A percentile compares a stretch with the other conserved stretches of the same genome.
phyloP scores from a whole-genome alignment of 2,888 invertebrate species.

The Drosophila testacea region DNA sequence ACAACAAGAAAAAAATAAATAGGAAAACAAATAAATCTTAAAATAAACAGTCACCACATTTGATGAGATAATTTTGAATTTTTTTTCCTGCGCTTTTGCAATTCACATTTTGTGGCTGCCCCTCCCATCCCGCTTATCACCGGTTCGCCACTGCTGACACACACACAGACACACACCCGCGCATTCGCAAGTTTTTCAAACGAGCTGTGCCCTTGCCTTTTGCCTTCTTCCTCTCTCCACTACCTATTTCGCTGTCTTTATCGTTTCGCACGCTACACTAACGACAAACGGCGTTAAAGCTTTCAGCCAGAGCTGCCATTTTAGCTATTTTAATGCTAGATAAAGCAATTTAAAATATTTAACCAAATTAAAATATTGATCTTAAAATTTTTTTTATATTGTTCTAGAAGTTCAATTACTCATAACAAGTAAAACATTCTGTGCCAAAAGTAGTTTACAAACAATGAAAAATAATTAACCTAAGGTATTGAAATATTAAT shows the following conservation, averaged over 20 bases:
- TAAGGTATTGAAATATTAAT: too few relatives aligned
- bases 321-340: too few relatives aligned
- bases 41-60: constrained; percentile 59
- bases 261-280: constrained; percentile 64
- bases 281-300: constrained; percentile 59
- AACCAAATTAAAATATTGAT: too few relatives aligned
- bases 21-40: constrained; percentile 28
- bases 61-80: constrained; percentile 75
- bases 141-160: constrained; percentile 8
- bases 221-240: constrained; percentile 17
- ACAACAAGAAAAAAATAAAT: constrained; percentile 1
- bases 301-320: neutral
- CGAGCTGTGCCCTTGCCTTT: constrained; percentile 55
- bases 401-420: too few relatives aligned
- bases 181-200: constrained; percentile 46
- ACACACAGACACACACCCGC: constrained; percentile 34
- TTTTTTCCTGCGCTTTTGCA: constrained; percentile 70
- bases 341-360: too few relatives aligned
- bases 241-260: constrained; percentile 14
- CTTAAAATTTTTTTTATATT: too few relatives aligned
- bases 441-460: too few relatives aligned
- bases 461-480: too few relatives aligned
- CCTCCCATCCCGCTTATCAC: constrained; percentile 11
- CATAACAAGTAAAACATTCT: too few relatives aligned
- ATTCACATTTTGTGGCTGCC: constrained; percentile 55